Evolutionary conservation across 2,113 vertebrate species (phyloP), one percentile per base, ranked within the genome.

Genomic region (Sterrhoptilus dennistouni): DNA sequence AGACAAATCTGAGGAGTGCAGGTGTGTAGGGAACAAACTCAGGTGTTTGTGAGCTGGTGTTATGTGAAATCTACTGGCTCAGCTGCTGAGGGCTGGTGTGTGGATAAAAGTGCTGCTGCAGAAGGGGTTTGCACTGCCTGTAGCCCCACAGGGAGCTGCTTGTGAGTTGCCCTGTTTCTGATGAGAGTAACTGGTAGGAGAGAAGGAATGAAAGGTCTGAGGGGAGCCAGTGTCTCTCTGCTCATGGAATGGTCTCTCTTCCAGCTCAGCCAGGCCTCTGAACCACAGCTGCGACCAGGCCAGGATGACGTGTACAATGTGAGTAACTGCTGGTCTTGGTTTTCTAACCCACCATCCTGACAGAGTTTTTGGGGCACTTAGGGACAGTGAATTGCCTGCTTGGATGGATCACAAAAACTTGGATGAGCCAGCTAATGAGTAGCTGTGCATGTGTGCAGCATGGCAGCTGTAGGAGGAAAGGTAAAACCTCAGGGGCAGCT

Each of bases 281-380:
- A 89, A 61, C 28, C 65, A 3, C 93, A 71, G 44, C 57, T 71
- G 63, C 60, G 0, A 25, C 76, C 80, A 7, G 96, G 87, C 63
- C 87, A 94, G 78, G 82, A 93, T 7, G 95, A 96, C 11, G 35
- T 96, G 31, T 97, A 97, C 47, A 96, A 97, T 2, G 97, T 97
- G 88, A 97, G 97, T 97, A 91, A 19, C 71, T 74, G 36, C 79
- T 61, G 52, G 0, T 5, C 45, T 69, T 31, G 29, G 31, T 5
- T 89, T 78, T 18, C 28, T 36, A 25, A 69, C 25, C 57, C 65
- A 50, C 18, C 83, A 13, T 6, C 9, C 56, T 59, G 15, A 14
- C 45, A 45, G 59, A 38, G 6, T 14, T 88, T 72, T 14, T 5
- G 2, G 42, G 45, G 35, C 23, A 13, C 45, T 59, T 6, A 15